Base-by-base conservation (phyloP, 2,797 vertebrate genomes). In the Sebastes baramenuke region DNA sequence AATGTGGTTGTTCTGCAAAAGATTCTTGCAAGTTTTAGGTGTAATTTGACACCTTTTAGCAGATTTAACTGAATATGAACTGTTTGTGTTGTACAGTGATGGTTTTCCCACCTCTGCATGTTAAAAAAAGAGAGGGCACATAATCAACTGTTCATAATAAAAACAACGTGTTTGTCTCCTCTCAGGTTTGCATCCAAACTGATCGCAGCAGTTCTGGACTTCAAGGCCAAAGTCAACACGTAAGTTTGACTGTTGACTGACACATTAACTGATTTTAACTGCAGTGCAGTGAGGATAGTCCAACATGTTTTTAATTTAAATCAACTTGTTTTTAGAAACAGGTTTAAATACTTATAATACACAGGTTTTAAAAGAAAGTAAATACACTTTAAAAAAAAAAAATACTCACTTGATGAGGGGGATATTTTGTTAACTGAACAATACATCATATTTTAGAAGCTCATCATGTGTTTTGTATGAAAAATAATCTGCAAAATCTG, bases 121-220 rank as follows among this genome's bases (percentile, higher is more conserved):
- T 62, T 24, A 42, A 22, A 22, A 65, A 5, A 1, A 36, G 30
- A 30, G 0, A 24, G 2, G 34, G 13, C 25, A 42, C n/a, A 3
- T 32, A 32, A 34, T 25, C 7, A 25, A 2, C 54, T 46, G 13
- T 25, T 6, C 55, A 22, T 70, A 38, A 60, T 49, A 34, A 30
- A 30, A 58, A 58, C 11, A 54, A 4, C 52, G 0, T 81, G 61
- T 82, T 55, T 85, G 32, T 90, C 68, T 89, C 24, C 38, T 0
- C 42, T 0, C 72, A 97, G 97, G 88, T 97, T 97, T 94, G 96
- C 96, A 11, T 95, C 97, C 6, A 97, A 95, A 81, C 88, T 97
- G 70, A 97, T 97, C 0, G 95, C 95, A n/a, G 97, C 95, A 1
- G 95, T 97, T 34, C 87, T 97, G 82, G 96, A 97, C 81, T 97